Evolutionary conservation across 2,888 invertebrate genomes (phyloP).

Genomic region (Omphaloscelis lunosa): DNA sequence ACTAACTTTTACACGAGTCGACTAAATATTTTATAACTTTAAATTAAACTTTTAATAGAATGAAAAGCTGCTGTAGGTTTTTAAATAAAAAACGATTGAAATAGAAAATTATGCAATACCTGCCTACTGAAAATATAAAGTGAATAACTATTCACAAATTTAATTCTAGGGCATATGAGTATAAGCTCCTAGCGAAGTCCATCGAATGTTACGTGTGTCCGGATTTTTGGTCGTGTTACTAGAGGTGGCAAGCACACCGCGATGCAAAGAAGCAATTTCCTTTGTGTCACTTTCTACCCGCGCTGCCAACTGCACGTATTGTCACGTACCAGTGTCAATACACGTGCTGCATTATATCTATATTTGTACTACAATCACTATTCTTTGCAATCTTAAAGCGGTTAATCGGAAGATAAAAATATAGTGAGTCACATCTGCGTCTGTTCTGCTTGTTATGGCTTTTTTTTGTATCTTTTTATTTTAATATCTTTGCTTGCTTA

Average conservation of each 20-base stretch:
- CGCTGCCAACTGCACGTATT: constrained; percentile 57
- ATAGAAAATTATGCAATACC: background rate
- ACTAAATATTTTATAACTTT: constrained; percentile 51
- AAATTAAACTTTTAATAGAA: constrained; percentile 58
- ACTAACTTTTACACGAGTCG: constrained; percentile 49
- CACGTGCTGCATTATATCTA: constrained; percentile 47
- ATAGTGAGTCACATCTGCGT: background rate
- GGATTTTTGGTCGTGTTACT: constrained; percentile 61
- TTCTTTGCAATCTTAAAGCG: constrained; percentile 16
- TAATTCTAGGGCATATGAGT: constrained; percentile 9
- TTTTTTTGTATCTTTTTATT: background rate
- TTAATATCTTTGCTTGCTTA: background rate
- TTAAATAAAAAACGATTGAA: constrained; percentile 6
- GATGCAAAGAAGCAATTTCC: constrained; percentile 75
- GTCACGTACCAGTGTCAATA: constrained; percentile 63
- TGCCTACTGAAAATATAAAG: background rate
- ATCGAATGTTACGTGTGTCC: constrained; percentile 56
- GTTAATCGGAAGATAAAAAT: constrained; percentile 15
- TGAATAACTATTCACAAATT: background rate
- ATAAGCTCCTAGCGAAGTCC: constrained; percentile 39
- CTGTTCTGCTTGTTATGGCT: background rate
- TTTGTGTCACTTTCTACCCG: constrained; percentile 72
- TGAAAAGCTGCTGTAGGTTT: constrained; percentile 23
- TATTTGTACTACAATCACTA: constrained; percentile 40
- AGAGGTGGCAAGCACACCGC: constrained; percentile 57